Conservation (phyloP, 2,888 invertebrate genomes). For the Agrenia bidenticulata region DNA sequence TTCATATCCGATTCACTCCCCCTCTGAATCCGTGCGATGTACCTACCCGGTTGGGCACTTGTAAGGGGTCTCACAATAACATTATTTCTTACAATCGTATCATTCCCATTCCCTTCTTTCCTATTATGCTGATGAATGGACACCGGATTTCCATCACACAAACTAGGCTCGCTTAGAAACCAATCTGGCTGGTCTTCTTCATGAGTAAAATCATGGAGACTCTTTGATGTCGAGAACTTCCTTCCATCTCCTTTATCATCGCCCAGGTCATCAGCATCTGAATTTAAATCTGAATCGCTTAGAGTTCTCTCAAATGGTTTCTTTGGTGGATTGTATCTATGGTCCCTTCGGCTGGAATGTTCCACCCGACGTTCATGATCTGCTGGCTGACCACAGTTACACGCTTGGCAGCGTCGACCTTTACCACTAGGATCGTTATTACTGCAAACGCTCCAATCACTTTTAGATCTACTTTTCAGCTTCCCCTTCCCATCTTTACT, state of each 20-base stretch:
- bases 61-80: slow-evolving; percentile 40
- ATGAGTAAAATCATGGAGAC: slow-evolving; percentile 44
- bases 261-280: slow-evolving; percentile 35
- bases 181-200: slow-evolving; percentile 26
- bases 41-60: slow-evolving; percentile 32
- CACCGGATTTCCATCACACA: slow-evolving; percentile 30
- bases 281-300: slow-evolving; percentile 45
- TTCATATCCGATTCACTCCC: slow-evolving; percentile 43
- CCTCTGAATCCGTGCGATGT: slow-evolving; percentile 35
- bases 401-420: slow-evolving; percentile 24
- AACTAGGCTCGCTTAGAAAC: slow-evolving; percentile 44
- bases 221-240: slow-evolving; percentile 46
- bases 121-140: slow-evolving; percentile 24
- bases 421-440: slow-evolving; percentile 6
- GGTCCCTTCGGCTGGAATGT: slow-evolving; percentile 6
- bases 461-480: slow-evolving; percentile 44
- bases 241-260: slow-evolving; percentile 27
- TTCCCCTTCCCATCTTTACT: slow-evolving; percentile 42
- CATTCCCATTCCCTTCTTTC: slow-evolving; percentile 4
- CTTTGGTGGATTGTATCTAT: neutral
- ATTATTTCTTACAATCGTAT: slow-evolving; percentile 28
- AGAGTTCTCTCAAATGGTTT: slow-evolving; percentile 34
- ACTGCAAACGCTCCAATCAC: slow-evolving; percentile 45
- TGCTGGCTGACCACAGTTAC: slow-evolving; percentile 25
- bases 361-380: neutral